phyloP scores from a whole-genome alignment of 2,113 vertebrate genomes.

The Furnarius figulus region DNA sequence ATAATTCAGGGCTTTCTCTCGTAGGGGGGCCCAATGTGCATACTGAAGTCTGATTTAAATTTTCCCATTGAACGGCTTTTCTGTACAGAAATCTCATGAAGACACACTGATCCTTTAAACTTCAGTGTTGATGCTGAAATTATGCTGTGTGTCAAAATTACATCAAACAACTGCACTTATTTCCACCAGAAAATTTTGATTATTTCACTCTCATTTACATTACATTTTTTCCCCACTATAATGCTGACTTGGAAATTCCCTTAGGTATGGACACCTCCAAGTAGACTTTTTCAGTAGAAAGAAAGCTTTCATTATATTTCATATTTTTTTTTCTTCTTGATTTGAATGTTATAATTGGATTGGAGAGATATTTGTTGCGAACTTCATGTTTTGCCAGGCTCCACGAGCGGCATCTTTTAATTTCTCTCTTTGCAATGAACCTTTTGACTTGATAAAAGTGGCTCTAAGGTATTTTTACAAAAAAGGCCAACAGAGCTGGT shows the following conservation, averaged over 20 bases:
- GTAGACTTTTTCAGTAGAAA: constrained; percentile 23
- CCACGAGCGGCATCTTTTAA: constrained; percentile 56
- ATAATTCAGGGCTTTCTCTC: neutral
- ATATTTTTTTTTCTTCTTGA: constrained; percentile 56
- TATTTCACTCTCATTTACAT: constrained; percentile 74
- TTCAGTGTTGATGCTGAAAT: constrained; percentile 60
- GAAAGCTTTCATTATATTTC: constrained; percentile 67
- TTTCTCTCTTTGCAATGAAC: constrained; percentile 62
- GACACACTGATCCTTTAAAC: constrained; percentile 28
- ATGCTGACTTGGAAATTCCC: constrained; percentile 73
- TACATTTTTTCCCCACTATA: constrained; percentile 10
- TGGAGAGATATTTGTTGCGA: constrained; percentile 61
- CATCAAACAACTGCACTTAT: constrained; percentile 71
- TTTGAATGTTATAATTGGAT: constrained; percentile 77
- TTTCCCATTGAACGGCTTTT: constrained; percentile 26
- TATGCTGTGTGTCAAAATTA: constrained; percentile 67
- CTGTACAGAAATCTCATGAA: constrained; percentile 20
- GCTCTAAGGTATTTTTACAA: constrained; percentile 67
- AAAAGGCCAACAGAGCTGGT: constrained; percentile 48
- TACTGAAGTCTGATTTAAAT: neutral
- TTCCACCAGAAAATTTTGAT: constrained; percentile 74
- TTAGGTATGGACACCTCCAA: constrained; percentile 56
- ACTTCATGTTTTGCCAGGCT: constrained; percentile 22
- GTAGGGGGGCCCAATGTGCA: neutral
- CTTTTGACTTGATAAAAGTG: constrained; percentile 69